Conservation (phyloP, 2,888 invertebrate species). For the Caenorhabditis uteleia region DNA sequence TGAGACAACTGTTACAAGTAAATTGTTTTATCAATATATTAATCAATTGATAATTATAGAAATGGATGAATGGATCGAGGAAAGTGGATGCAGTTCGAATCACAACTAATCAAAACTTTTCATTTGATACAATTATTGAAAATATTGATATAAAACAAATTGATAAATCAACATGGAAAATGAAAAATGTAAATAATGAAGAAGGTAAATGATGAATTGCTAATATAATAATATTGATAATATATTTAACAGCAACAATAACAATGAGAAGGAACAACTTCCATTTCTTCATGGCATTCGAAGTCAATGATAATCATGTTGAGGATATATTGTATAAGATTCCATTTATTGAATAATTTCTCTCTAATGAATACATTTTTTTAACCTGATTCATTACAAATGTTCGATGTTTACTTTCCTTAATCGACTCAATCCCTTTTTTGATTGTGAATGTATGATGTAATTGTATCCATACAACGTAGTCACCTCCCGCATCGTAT, state of each 20-base stretch:
- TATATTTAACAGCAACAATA: slow-evolving; percentile 17
- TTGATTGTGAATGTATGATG: too few relatives aligned
- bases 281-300: slow-evolving; percentile 39
- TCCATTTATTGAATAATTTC: slow-evolving; percentile 22
- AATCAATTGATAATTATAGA: slow-evolving; percentile 2
- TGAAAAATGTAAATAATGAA: slow-evolving; percentile 8
- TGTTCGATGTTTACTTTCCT: too few relatives aligned
- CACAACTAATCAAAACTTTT: slow-evolving; percentile 28
- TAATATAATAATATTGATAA: background rate
- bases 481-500: too few relatives aligned
- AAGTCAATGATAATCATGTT: slow-evolving; percentile 23
- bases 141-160: slow-evolving; percentile 7
- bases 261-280: slow-evolving; percentile 29
- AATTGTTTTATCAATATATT: background rate
- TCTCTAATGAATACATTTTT: too few relatives aligned
- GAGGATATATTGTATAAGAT: slow-evolving; percentile 37
- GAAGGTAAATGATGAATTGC: slow-evolving; percentile 7
- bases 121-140: slow-evolving; percentile 19
- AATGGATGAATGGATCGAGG: slow-evolving; percentile 10
- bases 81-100: slow-evolving; percentile 18
- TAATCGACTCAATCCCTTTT: too few relatives aligned
- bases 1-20: slow-evolving; percentile 18
- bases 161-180: slow-evolving; percentile 13
- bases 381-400: too few relatives aligned
- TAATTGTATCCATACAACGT: too few relatives aligned